Evolutionary conservation across 1,140 invertebrate genomes (phyloP).

Genomic region (Zaprionus capensis): DNA sequence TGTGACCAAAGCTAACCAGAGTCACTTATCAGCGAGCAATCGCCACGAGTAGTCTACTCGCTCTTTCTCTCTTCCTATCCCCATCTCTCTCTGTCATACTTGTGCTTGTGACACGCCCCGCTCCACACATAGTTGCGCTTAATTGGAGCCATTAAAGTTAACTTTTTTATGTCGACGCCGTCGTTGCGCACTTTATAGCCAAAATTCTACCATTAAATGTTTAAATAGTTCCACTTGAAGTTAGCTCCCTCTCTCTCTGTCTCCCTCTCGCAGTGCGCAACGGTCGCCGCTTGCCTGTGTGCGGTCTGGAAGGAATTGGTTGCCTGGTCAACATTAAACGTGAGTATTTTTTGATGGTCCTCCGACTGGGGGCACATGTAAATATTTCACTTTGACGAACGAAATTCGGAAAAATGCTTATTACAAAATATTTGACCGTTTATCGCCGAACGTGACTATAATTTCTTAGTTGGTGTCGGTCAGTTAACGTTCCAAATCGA

Average conservation of each 20-base stretch:
- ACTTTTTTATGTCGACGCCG: slow-evolving; percentile 67
- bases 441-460: slow-evolving; percentile 60
- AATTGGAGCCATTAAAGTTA: slow-evolving; percentile 74
- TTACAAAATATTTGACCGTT: slow-evolving; percentile 51
- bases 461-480: slow-evolving; percentile 31
- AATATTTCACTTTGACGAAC: slow-evolving; percentile 57
- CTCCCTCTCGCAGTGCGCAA: slow-evolving; percentile 83
- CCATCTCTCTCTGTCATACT: slow-evolving; percentile 4
- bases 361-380: slow-evolving; percentile 49
- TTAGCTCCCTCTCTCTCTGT: slow-evolving; percentile 20
- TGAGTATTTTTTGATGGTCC: slow-evolving; percentile 77
- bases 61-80: background rate
- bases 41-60: slow-evolving; percentile 48
- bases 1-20: background rate
- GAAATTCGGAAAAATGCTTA: slow-evolving; percentile 46
- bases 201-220: slow-evolving; percentile 67
- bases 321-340: slow-evolving; percentile 87
- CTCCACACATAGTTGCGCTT: slow-evolving; percentile 74
- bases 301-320: slow-evolving; percentile 86
- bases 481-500: slow-evolving; percentile 4
- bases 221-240: slow-evolving; percentile 72
- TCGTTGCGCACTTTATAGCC: slow-evolving; percentile 49
- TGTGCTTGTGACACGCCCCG: background rate
- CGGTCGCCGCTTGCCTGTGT: slow-evolving; percentile 83
- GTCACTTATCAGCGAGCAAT: slow-evolving; percentile 19